These are phyloP conservation scores for Brachionus asplanchnoidis DNA, from an alignment of 1,140 invertebrate species.

Conservation along the genomic window DNA sequence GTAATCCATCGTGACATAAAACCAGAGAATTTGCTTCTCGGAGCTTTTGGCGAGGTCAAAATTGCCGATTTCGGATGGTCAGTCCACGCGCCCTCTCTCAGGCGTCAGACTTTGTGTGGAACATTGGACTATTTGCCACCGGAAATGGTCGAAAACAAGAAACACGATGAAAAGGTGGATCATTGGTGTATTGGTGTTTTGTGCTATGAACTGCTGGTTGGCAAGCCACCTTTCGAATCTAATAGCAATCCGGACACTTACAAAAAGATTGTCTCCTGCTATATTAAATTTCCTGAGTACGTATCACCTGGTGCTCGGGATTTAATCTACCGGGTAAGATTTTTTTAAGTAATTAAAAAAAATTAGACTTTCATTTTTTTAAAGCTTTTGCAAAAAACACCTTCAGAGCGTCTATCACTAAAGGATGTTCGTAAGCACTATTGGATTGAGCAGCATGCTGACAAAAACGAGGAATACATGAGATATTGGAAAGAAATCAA, in stretches of 20 bases:
- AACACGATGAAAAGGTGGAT: conserved; percentile 66
- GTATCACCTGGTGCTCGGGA: background rate
- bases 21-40: conserved; percentile 85
- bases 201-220: conserved; percentile 99
- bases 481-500: conserved; percentile 34
- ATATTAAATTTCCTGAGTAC: conserved; percentile 39
- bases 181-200: conserved; percentile 83
- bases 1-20: conserved; percentile 87
- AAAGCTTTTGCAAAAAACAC: conserved; percentile 21
- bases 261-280: conserved; percentile 22
- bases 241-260: background rate
- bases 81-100: conserved; percentile 47
- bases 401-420: conserved; percentile 2
- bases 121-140: conserved; percentile 90
- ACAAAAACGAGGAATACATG: conserved; percentile 40
- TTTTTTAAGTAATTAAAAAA: background rate
- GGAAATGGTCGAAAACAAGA: conserved; percentile 84
- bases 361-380: background rate
- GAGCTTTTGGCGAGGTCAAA: conserved; percentile 77
- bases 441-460: conserved; percentile 39
- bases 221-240: conserved; percentile 73
- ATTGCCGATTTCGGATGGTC: conserved; percentile 82
- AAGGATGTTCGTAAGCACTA: conserved; percentile 29
- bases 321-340: background rate
- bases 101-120: conserved; percentile 84